Evolutionary conservation across 1,140 invertebrate genomes (phyloP).

Genomic region (Drosophila sechellia): DNA sequence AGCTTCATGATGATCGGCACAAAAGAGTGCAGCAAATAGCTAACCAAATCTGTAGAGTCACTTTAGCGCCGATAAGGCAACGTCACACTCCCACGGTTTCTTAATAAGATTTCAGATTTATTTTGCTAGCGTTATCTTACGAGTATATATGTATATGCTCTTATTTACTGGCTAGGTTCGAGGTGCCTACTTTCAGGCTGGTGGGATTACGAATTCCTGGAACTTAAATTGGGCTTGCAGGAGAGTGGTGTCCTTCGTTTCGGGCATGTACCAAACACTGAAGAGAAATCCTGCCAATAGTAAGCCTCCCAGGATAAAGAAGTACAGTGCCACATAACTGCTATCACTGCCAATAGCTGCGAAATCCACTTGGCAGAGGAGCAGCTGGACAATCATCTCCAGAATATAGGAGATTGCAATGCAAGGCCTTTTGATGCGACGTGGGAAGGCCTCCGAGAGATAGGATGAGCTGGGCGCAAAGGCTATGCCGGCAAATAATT

Average conservation of each 20-base stretch:
- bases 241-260: conserved; percentile 65
- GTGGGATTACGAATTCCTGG: conserved; percentile 48
- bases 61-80: conserved; percentile 22
- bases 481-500: conserved; percentile 63
- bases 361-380: conserved; percentile 31
- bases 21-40: background rate
- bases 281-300: conserved; percentile 50
- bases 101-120: conserved; percentile 16
- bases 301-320: conserved; percentile 49
- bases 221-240: conserved; percentile 69
- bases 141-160: background rate
- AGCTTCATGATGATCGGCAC: conserved; percentile 30
- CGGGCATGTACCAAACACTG: conserved; percentile 64
- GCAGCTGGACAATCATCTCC: conserved; percentile 61
- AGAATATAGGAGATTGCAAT: conserved; percentile 60
- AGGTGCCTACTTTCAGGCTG: conserved; percentile 37
- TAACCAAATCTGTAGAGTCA: conserved; percentile 23
- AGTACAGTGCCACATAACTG: conserved; percentile 23
- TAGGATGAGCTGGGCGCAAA: conserved; percentile 67
- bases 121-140: conserved; percentile 33
- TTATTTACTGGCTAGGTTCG: background rate
- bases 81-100: background rate
- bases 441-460: conserved; percentile 72
- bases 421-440: conserved; percentile 56
- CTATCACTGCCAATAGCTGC: conserved; percentile 1